Base-by-base conservation (phyloP, 2,797 vertebrate genomes). In the Pachyuromys duprasi region DNA sequence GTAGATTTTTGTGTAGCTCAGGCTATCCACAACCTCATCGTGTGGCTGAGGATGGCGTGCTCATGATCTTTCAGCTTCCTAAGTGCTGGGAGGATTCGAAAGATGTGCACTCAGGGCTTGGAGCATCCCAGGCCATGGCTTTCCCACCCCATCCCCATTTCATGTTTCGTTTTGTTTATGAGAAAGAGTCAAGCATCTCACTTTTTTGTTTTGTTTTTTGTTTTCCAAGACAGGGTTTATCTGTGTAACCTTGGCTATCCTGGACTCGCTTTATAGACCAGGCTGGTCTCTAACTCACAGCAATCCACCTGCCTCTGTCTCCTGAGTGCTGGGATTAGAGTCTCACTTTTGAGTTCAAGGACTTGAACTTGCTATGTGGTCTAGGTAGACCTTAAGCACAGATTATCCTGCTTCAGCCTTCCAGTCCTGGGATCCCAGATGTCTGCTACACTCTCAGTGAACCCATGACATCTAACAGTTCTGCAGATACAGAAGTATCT, bases 371-470 rank as follows among this genome's bases (percentile, higher is more conserved):
- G 70, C 14, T 31, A 20, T 45, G 36, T 88, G 53, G 17, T 8
- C 70, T 60, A 24, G 11, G 70, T 55, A 75, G 86, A 42, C 17
- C 18, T 75, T 28, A 62, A 60, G 42, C n/a, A 20, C 42, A 36
- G 42, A 69, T 53, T 26, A 6, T 53, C 82, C 63, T 53, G 70
- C 70, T 12, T 45, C 55, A 4, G 49, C 12, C 28, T 70, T 49
- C 7, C 0, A 8, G 22, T 5, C 33, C 33, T 86, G 22, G 0
- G 2, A 36, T 55, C 65, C 5, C 31, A n/a, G 20, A 31, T n/a
- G 13, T 53, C 31, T 53, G 39, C 36, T 22, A 13, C 18, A 33
- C 31, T 49, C 62, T 1, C 12, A 55, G 24, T 42, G 75, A 31
- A 49, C 3, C 8, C 65, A 7, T 39, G 55, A 33, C 70, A 94